Conservation (phyloP, 2,113 vertebrate genomes). For the Prunella himalayana region DNA sequence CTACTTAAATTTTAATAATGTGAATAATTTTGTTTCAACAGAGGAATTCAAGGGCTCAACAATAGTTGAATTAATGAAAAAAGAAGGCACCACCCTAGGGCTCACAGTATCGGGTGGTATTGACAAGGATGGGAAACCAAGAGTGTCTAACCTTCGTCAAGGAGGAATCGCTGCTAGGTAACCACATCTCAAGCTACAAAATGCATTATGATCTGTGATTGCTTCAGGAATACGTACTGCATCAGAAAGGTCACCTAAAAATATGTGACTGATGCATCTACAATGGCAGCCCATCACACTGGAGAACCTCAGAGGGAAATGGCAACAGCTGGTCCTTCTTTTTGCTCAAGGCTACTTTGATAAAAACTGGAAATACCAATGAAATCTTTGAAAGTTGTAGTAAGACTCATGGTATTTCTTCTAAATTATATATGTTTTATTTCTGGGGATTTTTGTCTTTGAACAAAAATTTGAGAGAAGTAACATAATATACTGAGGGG, state of each 20-base stretch:
- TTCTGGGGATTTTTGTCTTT: not conserved
- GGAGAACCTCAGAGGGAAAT: not conserved
- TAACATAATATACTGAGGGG: not conserved
- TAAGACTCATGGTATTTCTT: not conserved
- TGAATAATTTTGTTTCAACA: slow-evolving; percentile 72
- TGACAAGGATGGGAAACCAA: slow-evolving; percentile 95
- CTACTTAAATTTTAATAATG: slow-evolving; percentile 32
- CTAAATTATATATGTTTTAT: not conserved
- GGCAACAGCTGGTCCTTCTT: not conserved
- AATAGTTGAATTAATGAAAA: slow-evolving; percentile 96
- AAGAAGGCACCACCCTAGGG: slow-evolving; percentile 95
- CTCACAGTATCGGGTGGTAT: slow-evolving; percentile 94
- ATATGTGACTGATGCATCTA: slow-evolving; percentile 23
- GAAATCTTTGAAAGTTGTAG: not conserved
- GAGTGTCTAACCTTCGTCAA: slow-evolving; percentile 95
- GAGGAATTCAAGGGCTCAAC: slow-evolving; percentile 96
- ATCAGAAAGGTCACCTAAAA: slow-evolving; percentile 51
- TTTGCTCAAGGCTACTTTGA: not conserved
- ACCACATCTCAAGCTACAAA: not conserved
- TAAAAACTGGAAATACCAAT: not conserved
- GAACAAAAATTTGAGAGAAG: not conserved
- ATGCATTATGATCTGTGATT: not conserved
- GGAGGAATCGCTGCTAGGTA: slow-evolving; percentile 97
- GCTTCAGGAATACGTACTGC: slow-evolving; percentile 11
- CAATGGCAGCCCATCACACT: not conserved